These are phyloP conservation scores for Pemphigus obesinymphae DNA, from an alignment of 1,140 invertebrate genomes.

Conservation along the genomic window DNA sequence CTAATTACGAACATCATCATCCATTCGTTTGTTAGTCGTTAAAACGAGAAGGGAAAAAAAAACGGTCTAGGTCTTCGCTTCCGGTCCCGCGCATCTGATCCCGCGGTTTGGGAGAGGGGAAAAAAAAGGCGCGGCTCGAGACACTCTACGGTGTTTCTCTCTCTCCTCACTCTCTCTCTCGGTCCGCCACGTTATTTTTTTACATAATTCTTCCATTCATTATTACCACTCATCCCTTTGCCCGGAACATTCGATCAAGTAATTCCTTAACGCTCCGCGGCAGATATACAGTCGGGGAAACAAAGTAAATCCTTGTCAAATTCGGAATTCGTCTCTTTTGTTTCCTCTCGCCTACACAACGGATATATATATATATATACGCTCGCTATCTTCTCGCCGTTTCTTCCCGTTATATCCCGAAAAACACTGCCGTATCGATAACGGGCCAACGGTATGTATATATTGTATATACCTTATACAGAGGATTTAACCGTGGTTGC, in stretches of 20 bases:
- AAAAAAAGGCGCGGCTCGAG: not conserved
- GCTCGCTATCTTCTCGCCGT: not conserved
- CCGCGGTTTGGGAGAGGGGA: not conserved
- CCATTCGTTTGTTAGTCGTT: constrained; percentile 16
- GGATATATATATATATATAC: not conserved
- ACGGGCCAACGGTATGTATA: no score
- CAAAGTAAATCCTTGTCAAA: constrained; percentile 10
- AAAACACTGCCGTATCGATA: not conserved
- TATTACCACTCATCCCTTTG: not conserved
- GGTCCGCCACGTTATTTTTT: constrained; percentile 11
- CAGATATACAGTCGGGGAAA: not conserved
- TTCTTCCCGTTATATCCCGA: not conserved
- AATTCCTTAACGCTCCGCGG: not conserved
- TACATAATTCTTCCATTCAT: constrained; percentile 33
- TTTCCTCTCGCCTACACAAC: not conserved
- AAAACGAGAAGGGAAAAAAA: not conserved
- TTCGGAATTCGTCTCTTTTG: not conserved
- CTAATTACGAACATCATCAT: constrained; percentile 25
- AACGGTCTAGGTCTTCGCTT: not conserved
- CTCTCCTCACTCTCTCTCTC: not conserved
- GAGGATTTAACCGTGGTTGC: no score
- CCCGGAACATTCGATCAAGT: not conserved
- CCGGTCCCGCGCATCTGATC: no score
- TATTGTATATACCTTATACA: no score
- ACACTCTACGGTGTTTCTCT: not conserved